Base-by-base conservation (phyloP, 2,797 vertebrate species). In the Coregonus suidteri region DNA sequence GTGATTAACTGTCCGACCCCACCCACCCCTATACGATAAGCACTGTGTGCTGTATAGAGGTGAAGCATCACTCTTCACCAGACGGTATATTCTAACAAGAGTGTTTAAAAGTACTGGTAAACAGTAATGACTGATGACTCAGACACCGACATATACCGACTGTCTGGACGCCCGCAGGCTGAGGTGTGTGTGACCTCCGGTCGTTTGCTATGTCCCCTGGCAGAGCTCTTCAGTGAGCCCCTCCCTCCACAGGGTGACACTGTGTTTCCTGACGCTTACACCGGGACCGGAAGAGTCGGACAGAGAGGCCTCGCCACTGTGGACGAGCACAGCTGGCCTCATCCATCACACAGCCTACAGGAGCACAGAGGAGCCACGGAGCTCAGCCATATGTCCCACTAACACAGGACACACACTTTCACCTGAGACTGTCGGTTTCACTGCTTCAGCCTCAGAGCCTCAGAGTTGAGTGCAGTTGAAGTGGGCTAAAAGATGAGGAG, bases 51-150 rank as follows among this genome's bases (percentile, higher is more conserved):
- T 13, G 14, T 68, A 35, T 16, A 16, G 14, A 34, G 31, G 41
- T 47, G 41, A 37, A 16, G 66, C 15, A 18, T 37, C 30, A 30
- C 13, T 35, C 66, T 67, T 31, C 65, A 67, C 14, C 13, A 25
- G 20, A 30, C 65, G 9, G 41, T 47, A 47, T 68, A 4, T 68
- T 54, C 20, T 75, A 20, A n/a, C 2, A 14, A 65, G n/a, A 47
- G 68, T 52, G 41, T 75, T 47, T 20, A 25, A n/a, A 59, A 41
- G 64, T 59, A 59, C 5, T 67, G 66, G 52, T 73, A 31, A 77
- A 59, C 69, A 76, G 80, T 73, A 79, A 62, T 75, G 30, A 71
- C 68, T 65, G 78, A 82, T 90, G 87, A 90, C 82, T 91, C 84
- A 88, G 78, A 78, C 71, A 78, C 68, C 74, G 56, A 85, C 75